Conservation (phyloP, 2,888 invertebrate species). For the Apamea monoglypha region DNA sequence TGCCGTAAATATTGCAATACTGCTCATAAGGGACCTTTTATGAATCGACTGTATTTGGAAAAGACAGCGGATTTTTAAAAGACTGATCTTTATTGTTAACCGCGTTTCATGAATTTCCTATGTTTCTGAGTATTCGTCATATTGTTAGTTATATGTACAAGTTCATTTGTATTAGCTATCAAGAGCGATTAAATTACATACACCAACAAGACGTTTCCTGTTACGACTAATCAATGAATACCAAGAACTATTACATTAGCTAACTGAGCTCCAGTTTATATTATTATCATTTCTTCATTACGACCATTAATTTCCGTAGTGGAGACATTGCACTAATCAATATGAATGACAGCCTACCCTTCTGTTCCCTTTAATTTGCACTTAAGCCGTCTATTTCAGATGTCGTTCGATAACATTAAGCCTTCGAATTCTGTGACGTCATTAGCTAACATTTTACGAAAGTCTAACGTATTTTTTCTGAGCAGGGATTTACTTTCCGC, state of each 20-base stretch:
- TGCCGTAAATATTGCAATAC: conserved; percentile 26
- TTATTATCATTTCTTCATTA: conserved; percentile 19
- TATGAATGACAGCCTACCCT: conserved; percentile 42
- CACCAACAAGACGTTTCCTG: not conserved
- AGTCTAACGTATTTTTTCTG: conserved; percentile 38
- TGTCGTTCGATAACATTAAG: conserved; percentile 51
- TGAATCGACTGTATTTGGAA: conserved; percentile 1
- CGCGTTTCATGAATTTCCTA: not conserved
- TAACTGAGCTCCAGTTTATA: not conserved
- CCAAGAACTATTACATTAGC: not conserved
- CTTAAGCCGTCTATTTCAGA: conserved; percentile 50
- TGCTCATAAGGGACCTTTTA: conserved; percentile 23
- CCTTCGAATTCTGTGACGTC: conserved; percentile 50
- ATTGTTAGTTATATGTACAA: not conserved
- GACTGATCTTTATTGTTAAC: not conserved
- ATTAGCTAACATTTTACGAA: conserved; percentile 45
- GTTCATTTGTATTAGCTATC: not conserved
- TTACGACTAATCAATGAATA: not conserved
- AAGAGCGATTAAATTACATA: not conserved
- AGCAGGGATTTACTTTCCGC: conserved; percentile 34
- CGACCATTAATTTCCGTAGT: conserved; percentile 19
- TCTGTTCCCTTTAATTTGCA: conserved; percentile 47
- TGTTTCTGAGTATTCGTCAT: not conserved
- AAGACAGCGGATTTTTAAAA: not conserved
- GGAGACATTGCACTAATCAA: conserved; percentile 45